Base-by-base conservation (phyloP, 2,888 invertebrate genomes). In the Acleris holmiana region DNA sequence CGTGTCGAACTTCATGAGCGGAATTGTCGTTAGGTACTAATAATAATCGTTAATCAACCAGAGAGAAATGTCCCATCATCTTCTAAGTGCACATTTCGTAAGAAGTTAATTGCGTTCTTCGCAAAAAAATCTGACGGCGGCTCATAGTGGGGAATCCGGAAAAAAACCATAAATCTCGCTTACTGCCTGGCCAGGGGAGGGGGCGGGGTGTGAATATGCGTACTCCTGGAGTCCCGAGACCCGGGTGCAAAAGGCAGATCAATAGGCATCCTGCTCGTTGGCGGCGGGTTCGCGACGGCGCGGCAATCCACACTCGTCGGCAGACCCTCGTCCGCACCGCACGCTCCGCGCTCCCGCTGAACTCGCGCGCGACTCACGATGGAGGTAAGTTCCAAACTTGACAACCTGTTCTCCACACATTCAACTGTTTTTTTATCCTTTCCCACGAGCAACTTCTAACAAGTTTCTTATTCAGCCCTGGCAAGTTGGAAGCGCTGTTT, bases 241-340 rank as follows among this genome's bases (percentile, higher is more conserved):
- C 79, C 79, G 84, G 82, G 80, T 82, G 82, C 80, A 78, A 77
- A 82, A 78, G 82, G 75, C 85, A 82, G 88, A 88, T 88, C 89
- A 81, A 88, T 89, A 87, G 81, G 74, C 72, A 71, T 82, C 83
- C 84, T 79, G 79, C 76, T 76, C 68, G 62, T 67, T 69, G 62
- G 69, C 69, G 73, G 75, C 70, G 73, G 29, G 71, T 71, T 71
- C 69, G 72, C 71, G 69, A 51, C 69, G 66, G 68, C 71, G 74
- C 76, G 74, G 71, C 74, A 73, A 73, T 76, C 71, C 69, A 72
- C 74, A 64, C 23, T 47, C 54, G 13, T 54, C 51, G 53, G 40
- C 48, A 48, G 58, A 21, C 19, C 18, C 41, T 48, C 54, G 64
- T 19, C 48, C 41, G 64, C 7, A 47, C 46, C 71, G 51, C 55